Evolutionary conservation across 2,113 vertebrate species (phyloP), one percentile per base, ranked within the genome.

Genomic region (Psephotus haematonotus): DNA sequence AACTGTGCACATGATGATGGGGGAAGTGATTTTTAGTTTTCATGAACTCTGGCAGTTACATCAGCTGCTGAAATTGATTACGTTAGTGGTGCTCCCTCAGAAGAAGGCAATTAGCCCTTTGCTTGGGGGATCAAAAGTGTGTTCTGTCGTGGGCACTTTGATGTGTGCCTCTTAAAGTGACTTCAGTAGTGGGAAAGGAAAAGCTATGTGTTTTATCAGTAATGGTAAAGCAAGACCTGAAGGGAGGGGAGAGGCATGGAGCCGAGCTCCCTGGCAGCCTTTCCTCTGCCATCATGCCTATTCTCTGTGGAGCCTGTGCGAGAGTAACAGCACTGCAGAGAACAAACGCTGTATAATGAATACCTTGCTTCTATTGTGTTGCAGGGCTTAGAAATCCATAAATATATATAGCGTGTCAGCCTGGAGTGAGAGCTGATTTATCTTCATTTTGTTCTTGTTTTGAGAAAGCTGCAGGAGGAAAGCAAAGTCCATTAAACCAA

Each of bases 381-480:
- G 91, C 86, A 76, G 65, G 70, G 47, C 76, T 87, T 44, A 76
- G 91, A 46, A 68, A 93, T 84, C 96, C 93, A 65, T 85, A 95
- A 94, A 92, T 68, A 64, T 7, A 84, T 63, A 87, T 19, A 13
- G 74, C 23, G 83, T 79, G 93, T 49, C 93, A 91, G 89, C 89
- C 86, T 44, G 31, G 92, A 95, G 89, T 41, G 91, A 92, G 86
- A 79, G 77, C 86, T 89, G 89, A 95, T 97, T 92, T 95, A 64
- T 96, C 95, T 95, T 95, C 74, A 49, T 96, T 96, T 89, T 79
- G 91, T 68, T 91, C 74, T 79, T 84, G 86, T 74, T 95, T 96
- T 72, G 86, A 85, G 89, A 76, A 79, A 88, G 94, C 94, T 93
- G 83, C 95, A 94, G 94, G 94, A 96, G 95, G 91, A 96, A 79